Evolutionary conservation across 2,113 vertebrate genomes (phyloP).

Genomic region (Propithecus coquereli): DNA sequence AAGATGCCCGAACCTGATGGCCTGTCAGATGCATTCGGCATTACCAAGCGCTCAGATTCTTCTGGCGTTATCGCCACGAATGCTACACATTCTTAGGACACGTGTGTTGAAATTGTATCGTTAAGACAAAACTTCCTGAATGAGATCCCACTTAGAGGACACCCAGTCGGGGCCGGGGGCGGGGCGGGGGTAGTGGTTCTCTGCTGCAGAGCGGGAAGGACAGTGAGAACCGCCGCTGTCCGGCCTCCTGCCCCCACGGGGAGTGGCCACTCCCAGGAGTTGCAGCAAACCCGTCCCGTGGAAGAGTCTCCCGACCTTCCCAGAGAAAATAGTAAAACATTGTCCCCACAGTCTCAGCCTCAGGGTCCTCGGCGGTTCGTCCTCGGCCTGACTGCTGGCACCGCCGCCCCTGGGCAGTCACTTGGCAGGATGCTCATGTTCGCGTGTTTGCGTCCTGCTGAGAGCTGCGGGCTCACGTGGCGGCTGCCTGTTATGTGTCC

Average conservation of each 20-base stretch:
- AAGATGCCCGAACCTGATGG: background rate
- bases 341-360: accelerated
- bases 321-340: too few relatives aligned
- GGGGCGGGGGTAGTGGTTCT: background rate
- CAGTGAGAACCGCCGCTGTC: accelerated
- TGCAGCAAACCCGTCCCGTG: background rate
- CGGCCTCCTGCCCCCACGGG: too few relatives aligned
- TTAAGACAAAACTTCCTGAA: background rate
- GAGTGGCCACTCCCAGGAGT: background rate
- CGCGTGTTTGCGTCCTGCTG: background rate
- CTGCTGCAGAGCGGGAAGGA: background rate
- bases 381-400: accelerated
- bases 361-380: background rate
- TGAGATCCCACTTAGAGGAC: accelerated
- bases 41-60: accelerated
- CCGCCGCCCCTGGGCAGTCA: accelerated
- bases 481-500: accelerated
- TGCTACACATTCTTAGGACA: accelerated
- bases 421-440: accelerated
- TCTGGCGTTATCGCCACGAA: accelerated
- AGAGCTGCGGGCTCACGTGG: too few relatives aligned
- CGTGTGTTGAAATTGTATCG: accelerated
- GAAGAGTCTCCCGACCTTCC: background rate
- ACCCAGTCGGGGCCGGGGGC: accelerated
- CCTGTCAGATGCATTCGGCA: too few relatives aligned